phyloP scores from a whole-genome alignment of 2,888 invertebrate genomes.

The Dicyrtoma fusca region DNA sequence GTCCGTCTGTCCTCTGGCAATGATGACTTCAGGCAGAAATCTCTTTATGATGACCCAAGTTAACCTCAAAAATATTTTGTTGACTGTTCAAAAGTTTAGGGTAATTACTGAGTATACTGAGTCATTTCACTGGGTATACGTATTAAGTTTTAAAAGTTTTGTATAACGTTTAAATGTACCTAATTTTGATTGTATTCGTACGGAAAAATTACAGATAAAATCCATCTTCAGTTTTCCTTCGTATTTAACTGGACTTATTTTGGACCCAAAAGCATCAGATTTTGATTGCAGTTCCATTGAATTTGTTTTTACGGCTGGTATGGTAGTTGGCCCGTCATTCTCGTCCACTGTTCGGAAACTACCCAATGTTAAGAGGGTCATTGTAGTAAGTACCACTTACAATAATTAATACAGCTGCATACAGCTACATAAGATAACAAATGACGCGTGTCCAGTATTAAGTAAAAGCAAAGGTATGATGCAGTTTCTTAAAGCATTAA shows the following conservation, averaged over 20 bases:
- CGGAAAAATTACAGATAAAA: constrained; percentile 39
- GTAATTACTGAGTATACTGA: too few relatives aligned
- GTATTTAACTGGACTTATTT: constrained; percentile 43
- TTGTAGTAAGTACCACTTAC: constrained; percentile 44
- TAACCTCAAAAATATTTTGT: constrained; percentile 17
- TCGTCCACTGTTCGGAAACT: constrained; percentile 32
- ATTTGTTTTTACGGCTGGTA: constrained; percentile 44
- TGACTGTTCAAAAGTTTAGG: constrained; percentile 8
- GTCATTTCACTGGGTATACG: too few relatives aligned
- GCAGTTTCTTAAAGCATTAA: too few relatives aligned
- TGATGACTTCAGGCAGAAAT: constrained; percentile 33
- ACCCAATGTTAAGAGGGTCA: constrained; percentile 39
- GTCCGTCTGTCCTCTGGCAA: constrained; percentile 43
- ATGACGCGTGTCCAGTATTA: too few relatives aligned
- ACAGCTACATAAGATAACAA: too few relatives aligned
- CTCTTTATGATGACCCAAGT: constrained; percentile 23
- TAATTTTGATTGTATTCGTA: neutral
- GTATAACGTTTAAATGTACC: neutral
- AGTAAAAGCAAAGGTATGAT: too few relatives aligned
- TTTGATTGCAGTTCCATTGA: constrained; percentile 44
- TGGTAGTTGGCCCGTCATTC: constrained; percentile 42
- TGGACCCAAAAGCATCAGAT: constrained; percentile 39
- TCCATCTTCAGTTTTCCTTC: constrained; percentile 52
- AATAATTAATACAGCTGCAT: too few relatives aligned
- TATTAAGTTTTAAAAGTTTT: too few relatives aligned